Evolutionary conservation across 2,888 invertebrate species (phyloP).

Genomic region (Zonitis immaculata): DNA sequence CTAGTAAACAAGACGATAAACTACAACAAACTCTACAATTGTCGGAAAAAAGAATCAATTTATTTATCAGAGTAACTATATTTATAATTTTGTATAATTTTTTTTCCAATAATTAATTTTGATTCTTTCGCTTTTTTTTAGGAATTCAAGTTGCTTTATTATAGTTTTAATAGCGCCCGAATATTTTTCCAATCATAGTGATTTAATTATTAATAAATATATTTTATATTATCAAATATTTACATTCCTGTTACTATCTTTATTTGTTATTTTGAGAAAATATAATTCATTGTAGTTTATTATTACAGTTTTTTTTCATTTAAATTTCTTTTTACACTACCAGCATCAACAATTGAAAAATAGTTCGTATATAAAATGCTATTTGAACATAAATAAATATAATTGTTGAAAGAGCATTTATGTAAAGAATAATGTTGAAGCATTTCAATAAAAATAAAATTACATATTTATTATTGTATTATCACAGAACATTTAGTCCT

Average conservation of each 20-base stretch:
- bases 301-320: no score
- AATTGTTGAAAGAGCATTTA: constrained; percentile 20
- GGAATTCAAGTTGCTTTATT: constrained; percentile 88
- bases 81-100: constrained; percentile 1
- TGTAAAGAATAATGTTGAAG: constrained; percentile 24
- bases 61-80: constrained; percentile 58
- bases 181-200: constrained; percentile 69
- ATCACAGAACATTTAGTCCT: constrained; percentile 45
- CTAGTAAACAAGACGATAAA: constrained; percentile 70
- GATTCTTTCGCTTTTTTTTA: no score
- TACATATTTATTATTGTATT: constrained; percentile 18
- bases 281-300: background rate
- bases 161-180: constrained; percentile 88
- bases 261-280: background rate
- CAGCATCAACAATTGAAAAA: no score
- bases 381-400: constrained; percentile 19
- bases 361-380: constrained; percentile 11
- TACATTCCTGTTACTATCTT: background rate
- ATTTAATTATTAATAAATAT: background rate
- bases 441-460: constrained; percentile 25
- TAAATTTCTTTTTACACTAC: no score
- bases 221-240: background rate
- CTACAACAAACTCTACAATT: constrained; percentile 88
- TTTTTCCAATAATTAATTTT: background rate
- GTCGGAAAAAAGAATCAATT: constrained; percentile 78